Conservation (phyloP, 2,797 vertebrate genomes). For the Lithobates sylvaticus region DNA sequence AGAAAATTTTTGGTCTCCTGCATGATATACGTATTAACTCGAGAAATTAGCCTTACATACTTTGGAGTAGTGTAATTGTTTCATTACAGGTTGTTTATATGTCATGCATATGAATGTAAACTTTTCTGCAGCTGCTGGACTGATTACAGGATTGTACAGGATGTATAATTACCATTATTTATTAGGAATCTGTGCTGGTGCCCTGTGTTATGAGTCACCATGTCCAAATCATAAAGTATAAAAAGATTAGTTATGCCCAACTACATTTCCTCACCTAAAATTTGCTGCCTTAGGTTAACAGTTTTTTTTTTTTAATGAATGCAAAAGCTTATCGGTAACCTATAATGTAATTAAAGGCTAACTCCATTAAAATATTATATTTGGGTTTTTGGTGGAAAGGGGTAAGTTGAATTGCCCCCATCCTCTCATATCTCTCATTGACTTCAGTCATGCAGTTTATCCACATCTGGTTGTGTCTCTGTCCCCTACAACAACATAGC, state of each 20-base stretch:
- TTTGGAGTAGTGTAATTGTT: slow-evolving; percentile 13
- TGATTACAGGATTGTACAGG: slow-evolving; percentile 36
- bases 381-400: too few species aligned
- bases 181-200: slow-evolving; percentile 23
- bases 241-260: background rate
- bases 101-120: slow-evolving; percentile 15
- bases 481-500: too few species aligned
- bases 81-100: slow-evolving; percentile 31
- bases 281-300: too few species aligned
- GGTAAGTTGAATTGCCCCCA: too few species aligned
- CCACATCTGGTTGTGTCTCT: too few species aligned
- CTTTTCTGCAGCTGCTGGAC: slow-evolving; percentile 19
- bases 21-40: background rate
- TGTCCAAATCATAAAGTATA: background rate
- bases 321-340: too few species aligned
- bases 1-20: background rate
- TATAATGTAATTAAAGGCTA: too few species aligned
- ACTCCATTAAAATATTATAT: too few species aligned
- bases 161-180: slow-evolving; percentile 42
- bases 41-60: slow-evolving; percentile 10
- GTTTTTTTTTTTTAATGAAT: too few species aligned
- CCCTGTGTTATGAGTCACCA: slow-evolving; percentile 24
- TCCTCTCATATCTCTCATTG: too few species aligned
- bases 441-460: too few species aligned
- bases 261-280: background rate